Conservation (phyloP, 37 sponge, comb jelly and placozoan genomes). For the Beroe forskalii region DNA sequence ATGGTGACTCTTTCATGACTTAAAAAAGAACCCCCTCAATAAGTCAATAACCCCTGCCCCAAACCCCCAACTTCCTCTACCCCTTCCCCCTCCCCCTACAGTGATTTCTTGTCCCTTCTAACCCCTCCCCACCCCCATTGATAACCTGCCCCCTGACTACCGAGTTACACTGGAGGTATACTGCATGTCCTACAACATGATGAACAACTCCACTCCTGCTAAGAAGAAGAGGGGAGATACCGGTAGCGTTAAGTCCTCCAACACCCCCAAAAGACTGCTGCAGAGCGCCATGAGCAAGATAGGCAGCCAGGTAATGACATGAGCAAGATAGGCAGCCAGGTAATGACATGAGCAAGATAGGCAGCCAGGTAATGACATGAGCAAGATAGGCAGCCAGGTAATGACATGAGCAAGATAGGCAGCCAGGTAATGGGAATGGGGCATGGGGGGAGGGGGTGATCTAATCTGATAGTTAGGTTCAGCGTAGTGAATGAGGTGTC, state of each 20-base stretch:
- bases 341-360: not conserved
- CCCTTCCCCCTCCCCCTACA: constrained; percentile 4
- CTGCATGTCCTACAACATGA: constrained; percentile 62
- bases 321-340: not conserved
- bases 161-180: constrained; percentile 50
- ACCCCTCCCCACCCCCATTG: too few relatives aligned
- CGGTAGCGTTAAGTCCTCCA: not conserved
- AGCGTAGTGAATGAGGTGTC: too few relatives aligned
- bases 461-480: too few relatives aligned
- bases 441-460: too few relatives aligned
- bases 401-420: not conserved
- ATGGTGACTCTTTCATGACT: too few relatives aligned
- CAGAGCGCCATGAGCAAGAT: constrained; percentile 42
- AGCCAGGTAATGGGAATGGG: too few relatives aligned
- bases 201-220: constrained; percentile 39
- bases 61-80: too few relatives aligned
- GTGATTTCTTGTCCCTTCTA: too few relatives aligned
- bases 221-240: not conserved
- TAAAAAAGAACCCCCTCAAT: too few relatives aligned
- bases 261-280: constrained; percentile 38
- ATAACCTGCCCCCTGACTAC: constrained; percentile 49
- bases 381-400: constrained; percentile 8
- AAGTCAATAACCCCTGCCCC: too few relatives aligned
- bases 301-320: not conserved
- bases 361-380: not conserved